Evolutionary conservation across 2,797 vertebrate genomes (phyloP), one percentile per base, ranked within the genome.

Genomic region (Pantherophis alleghaniensis): DNA sequence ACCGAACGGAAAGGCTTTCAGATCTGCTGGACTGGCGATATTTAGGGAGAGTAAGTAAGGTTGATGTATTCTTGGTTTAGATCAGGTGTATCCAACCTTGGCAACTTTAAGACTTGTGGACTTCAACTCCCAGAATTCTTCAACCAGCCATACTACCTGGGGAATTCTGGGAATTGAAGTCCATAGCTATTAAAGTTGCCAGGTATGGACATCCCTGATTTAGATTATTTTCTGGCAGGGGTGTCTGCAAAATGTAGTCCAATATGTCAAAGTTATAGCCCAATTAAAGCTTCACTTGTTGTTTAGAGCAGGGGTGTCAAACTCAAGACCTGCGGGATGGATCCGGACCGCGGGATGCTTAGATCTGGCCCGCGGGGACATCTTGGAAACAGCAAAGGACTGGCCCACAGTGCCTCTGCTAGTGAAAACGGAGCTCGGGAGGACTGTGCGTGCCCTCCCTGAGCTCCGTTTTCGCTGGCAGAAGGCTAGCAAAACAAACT

Each of bases 21-120:
- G 99, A 99, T 91, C 98, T 99, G 86, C 97, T 99, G 96, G 99
- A 99, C 96, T 99, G 99, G 99, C 98, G 98, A 98, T 99, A 99
- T 95, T 98, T 99, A 53, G 99, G 98, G 94, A 98, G 98, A 98
- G 99, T 99, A 93, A 89, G 98, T 93, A 2, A 37, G 69, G 22
- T 91, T 42, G 18, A 22, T 42, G 1, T 10, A 1, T 18, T 79
- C 7, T 79, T 79, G 69, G 37, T 42, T 79, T 79, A 79, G 66
- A 69, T 69, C n/a, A 69, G 14, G 66, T 32, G 5, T 7, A 32
- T 32, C 66, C 66, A 74, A 74, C n/a, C 16, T 7, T 37, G n/a
- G 66, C n/a, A 32, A 32, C n/a, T 63, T 63, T 63, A 2, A 28
- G 26, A 63, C 61, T 16, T 32, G 13, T 69, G 66, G 66, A 69